Percentiles rank a stretch among this genome's conserved stretches.
Evolutionary conservation across 1,140 invertebrate genomes (phyloP).

Genomic region (Conus ventricosus): DNA sequence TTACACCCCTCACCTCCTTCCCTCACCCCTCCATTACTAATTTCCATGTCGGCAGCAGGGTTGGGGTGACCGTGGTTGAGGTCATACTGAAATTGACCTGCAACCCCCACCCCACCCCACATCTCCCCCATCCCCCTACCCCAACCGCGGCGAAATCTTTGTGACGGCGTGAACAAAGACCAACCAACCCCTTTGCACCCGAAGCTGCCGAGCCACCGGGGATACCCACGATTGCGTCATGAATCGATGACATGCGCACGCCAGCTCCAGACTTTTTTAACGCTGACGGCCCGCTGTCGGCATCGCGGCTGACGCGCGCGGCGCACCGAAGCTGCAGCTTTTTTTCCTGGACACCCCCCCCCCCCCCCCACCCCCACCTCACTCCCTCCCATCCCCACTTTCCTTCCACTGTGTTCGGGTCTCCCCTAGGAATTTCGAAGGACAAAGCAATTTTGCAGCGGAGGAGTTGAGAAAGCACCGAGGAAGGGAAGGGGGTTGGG

Average conservation of each 20-base stretch:
- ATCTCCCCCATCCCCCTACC: background rate
- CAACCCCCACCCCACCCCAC: background rate
- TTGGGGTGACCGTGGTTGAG: too few relatives aligned
- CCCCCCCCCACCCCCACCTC: background rate
- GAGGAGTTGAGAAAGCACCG: background rate
- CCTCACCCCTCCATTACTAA: too few relatives aligned
- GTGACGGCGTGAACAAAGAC: background rate
- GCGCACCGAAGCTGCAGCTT: background rate
- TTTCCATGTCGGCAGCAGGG: too few relatives aligned
- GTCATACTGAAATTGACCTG: too few relatives aligned
- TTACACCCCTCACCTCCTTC: too few relatives aligned
- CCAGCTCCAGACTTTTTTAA: background rate
- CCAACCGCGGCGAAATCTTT: background rate
- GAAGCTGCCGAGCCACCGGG: background rate
- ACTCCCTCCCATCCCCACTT: background rate
- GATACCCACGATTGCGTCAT: constrained; percentile 4
- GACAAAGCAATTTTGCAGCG: background rate
- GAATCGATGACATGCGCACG: background rate
- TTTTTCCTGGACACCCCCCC: background rate
- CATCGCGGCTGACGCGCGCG: background rate
- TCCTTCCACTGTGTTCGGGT: background rate
- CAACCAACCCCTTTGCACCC: background rate
- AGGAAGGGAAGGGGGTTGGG: too few relatives aligned
- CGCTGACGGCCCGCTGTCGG: constrained; percentile 2
- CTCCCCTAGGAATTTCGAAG: background rate